Evolutionary conservation across 2,113 vertebrate species (phyloP), one percentile per base, ranked within the genome.

Genomic region (Numida meleagris): DNA sequence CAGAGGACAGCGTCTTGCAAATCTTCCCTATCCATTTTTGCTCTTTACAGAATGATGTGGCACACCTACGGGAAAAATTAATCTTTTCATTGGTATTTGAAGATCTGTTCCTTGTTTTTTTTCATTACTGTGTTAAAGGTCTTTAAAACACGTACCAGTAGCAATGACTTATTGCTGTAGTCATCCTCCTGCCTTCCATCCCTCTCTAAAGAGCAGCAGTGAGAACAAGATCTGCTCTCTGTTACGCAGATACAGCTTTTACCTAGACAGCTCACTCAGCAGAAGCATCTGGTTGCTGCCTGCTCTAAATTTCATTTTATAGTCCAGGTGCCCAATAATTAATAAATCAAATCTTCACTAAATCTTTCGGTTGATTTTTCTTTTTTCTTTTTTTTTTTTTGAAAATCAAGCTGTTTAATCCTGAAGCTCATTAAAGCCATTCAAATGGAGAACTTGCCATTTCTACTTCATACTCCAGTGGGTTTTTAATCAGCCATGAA

Each of bases 291-390:
- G 76, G 34, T 40, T 76, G 45, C 45, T 77, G 75, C 45, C 59
- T 82, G 42, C 63, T 50, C 24, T 73, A 23, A 17, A 85, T 66
- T 89, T 80, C 36, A 19, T 76, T 82, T 85, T 71, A 62, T n/a
- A 77, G 27, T 25, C 48, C 36, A 80, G 48, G 27, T 80, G 20
- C 33, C 55, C 72, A 25, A 82, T 81, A 82, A 90, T 84, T 72
- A 95, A 94, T 89, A 88, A 85, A 85, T 59, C 55, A 91, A 85
- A 66, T 74, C 42, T 74, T 86, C 42, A 43, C 46, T 90, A 77
- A 92, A 92, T 46, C 76, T 89, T 95, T 93, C 63, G 42, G 55
- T 1, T 66, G n/a, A 53, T 70, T 88, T 89, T 96, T 88, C 24
- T 13, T 53, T 25, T 88, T 33, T 33, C 33, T 33, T 66, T 88